These are phyloP conservation scores for Neoarius graeffei DNA, from an alignment of 2,113 vertebrate genomes.

Conservation along the genomic window DNA sequence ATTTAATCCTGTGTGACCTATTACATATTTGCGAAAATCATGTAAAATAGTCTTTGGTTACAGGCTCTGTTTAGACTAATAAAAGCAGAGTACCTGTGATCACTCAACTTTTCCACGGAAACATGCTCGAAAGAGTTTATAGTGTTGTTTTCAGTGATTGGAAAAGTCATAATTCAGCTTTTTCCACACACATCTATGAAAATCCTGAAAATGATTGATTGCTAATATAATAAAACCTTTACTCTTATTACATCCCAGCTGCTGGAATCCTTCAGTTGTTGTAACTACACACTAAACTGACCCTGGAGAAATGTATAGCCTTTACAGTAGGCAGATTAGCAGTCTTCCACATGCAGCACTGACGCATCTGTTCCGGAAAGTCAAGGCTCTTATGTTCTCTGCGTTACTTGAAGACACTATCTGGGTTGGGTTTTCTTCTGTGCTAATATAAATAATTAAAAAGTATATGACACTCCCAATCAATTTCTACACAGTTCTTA, in stretches of 20 bases:
- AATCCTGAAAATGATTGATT: not conserved
- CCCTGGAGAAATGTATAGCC: conserved; percentile 31
- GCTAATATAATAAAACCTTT: conserved; percentile 7
- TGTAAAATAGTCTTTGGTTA: not conserved
- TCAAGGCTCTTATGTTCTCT: conserved; percentile 44
- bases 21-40: not conserved
- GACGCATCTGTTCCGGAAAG: conserved; percentile 70
- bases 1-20: not conserved
- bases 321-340: conserved; percentile 58
- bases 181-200: not conserved
- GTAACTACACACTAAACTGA: conserved; percentile 33
- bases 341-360: conserved; percentile 54
- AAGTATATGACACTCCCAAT: not conserved
- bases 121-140: not conserved
- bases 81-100: not conserved
- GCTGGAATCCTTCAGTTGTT: conserved; percentile 35
- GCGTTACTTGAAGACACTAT: conserved; percentile 40
- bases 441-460: not conserved
- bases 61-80: not conserved
- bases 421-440: not conserved
- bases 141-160: not conserved
- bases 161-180: not conserved
- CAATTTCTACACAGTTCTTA: not conserved
- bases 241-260: conserved; percentile 19
- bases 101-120: not conserved